Evolutionary conservation across 2,888 invertebrate species (phyloP), one percentile per base, ranked within the genome.

Genomic region (Graphium colonna): DNA sequence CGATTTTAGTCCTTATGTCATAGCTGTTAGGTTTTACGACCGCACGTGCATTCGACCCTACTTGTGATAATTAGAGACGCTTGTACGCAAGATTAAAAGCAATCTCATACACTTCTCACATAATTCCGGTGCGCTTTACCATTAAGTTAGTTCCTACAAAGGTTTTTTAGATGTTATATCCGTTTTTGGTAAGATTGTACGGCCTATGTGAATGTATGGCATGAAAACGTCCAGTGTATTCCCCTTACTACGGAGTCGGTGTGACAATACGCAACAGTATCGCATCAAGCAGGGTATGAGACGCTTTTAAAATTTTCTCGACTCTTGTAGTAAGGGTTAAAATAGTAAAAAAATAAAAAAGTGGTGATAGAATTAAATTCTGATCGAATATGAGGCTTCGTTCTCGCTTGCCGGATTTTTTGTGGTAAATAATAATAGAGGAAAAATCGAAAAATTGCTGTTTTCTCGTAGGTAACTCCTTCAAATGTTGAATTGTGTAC

Each of bases 141-240:
- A 64, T 61, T 73, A 68, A 70, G 64, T 65, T 69, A 71, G 69
- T 73, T 69, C 60, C 55, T 75, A 72, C 64, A 67, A 61, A 61
- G 58, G n/a, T n/a, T 57, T 61, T 59, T 59, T 50, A 55, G 60
- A n/a, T 52, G 18, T 53, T 36, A 55, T n/a, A n/a, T n/a, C n/a
- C n/a, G 58, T 54, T 28, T 13, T 58, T 51, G 26, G 33, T 12
- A 13, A 43, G 18, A 47, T 58, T 60, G 51, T 40, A 62, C 59
- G 71, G 71, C 72, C 71, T 68, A 71, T 65, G 61, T 60, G 67
- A 68, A 66, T 68, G 68, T 66, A 63, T 12, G 42, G 28, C 28
- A 26, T 18, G 21, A 43, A 36, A 36, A 10, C 52, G 52, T 53
- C 48, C 52, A 38, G 38, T 61, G 64, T 59, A 57, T 64, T 42